Evolutionary conservation across 2,888 invertebrate species (phyloP).

Genomic region (Vandiemenella viatica): DNA sequence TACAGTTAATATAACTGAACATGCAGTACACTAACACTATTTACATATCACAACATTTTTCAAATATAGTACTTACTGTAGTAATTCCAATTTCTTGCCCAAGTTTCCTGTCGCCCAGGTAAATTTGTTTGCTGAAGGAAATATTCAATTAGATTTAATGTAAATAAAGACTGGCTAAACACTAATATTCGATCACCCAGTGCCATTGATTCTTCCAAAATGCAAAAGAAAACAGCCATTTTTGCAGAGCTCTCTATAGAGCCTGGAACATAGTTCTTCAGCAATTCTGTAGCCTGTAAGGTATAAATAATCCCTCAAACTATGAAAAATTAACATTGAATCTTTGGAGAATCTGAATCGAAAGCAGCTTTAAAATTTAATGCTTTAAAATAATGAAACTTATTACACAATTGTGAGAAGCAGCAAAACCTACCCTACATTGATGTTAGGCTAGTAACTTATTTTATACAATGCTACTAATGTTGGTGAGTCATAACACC

Average conservation of each 20-base stretch:
- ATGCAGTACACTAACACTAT: too few species aligned
- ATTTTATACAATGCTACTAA: too few species aligned
- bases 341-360: too few species aligned
- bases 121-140: constrained; percentile 60
- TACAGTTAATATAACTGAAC: too few species aligned
- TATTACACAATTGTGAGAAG: too few species aligned
- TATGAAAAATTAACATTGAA: too few species aligned
- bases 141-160: constrained; percentile 87
- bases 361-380: too few species aligned
- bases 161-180: constrained; percentile 92
- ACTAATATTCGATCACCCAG: constrained; percentile 82
- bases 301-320: constrained; percentile 5
- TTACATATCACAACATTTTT: too few species aligned
- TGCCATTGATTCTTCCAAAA: constrained; percentile 74
- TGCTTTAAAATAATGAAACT: too few species aligned
- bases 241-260: constrained; percentile 85
- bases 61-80: constrained; percentile 56
- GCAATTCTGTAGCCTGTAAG: constrained; percentile 51
- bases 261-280: constrained; percentile 78
- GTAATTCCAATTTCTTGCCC: constrained; percentile 78
- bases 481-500: too few species aligned
- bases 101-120: constrained; percentile 42
- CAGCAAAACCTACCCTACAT: too few species aligned
- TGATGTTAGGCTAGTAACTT: too few species aligned
- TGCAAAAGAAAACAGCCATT: constrained; percentile 83